Conservation (phyloP, 2,888 invertebrate genomes). For the Eupithecia exiguata region DNA sequence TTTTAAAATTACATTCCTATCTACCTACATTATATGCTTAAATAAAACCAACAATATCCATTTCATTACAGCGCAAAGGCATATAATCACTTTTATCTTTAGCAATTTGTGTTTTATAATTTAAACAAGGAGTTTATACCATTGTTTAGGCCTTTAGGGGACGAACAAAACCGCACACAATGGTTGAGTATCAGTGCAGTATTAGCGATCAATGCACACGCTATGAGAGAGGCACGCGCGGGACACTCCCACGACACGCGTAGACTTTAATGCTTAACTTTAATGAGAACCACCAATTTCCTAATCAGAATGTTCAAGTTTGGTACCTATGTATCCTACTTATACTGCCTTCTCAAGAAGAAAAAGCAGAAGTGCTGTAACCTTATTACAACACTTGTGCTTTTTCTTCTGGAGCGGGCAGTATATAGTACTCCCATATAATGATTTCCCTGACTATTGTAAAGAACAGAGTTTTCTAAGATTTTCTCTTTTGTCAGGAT, state of each 20-base stretch:
- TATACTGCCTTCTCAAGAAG: no score
- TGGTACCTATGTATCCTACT: background rate
- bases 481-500: background rate
- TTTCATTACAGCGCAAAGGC: background rate
- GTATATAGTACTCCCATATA: background rate
- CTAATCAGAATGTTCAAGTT: background rate
- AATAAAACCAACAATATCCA: background rate
- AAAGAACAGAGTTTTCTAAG: background rate
- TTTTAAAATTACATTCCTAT: background rate
- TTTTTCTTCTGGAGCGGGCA: no score
- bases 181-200: slow-evolving; percentile 65
- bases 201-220: slow-evolving; percentile 73
- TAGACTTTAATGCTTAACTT: background rate
- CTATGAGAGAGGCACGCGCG: slow-evolving; percentile 82
- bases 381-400: no score
- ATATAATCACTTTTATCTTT: slow-evolving; percentile 8
- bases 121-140: slow-evolving; percentile 41
- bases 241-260: slow-evolving; percentile 82
- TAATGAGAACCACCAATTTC: slow-evolving; percentile 11
- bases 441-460: background rate
- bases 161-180: slow-evolving; percentile 63
- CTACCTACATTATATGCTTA: no score
- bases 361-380: no score
- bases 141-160: slow-evolving; percentile 53
- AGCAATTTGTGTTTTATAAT: slow-evolving; percentile 27